A percentile compares a stretch with the other conserved stretches of the same genome.
These are phyloP conservation scores for Daboia siamensis DNA, from an alignment of 2,113 vertebrate species.

Conservation along the genomic window DNA sequence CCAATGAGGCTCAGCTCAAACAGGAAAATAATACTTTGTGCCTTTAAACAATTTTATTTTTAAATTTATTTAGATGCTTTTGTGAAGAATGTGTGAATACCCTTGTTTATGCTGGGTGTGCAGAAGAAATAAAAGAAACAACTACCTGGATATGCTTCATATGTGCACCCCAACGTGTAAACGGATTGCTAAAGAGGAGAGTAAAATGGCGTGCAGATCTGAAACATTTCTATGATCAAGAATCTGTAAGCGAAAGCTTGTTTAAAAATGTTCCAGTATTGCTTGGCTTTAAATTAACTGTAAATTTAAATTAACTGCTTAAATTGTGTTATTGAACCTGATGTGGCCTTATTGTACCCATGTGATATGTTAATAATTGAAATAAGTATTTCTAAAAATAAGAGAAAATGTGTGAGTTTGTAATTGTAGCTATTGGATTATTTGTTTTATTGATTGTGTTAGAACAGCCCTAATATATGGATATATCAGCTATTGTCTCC, in stretches of 20 bases:
- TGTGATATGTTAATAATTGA: not conserved
- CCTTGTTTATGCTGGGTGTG: constrained; percentile 37
- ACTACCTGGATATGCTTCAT: constrained; percentile 42
- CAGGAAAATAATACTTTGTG: not conserved
- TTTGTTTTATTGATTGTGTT: constrained; percentile 1
- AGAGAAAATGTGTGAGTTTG: not conserved
- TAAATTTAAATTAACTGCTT: not conserved
- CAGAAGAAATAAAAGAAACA: constrained; percentile 3
- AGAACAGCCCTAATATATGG: not conserved
- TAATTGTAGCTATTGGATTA: not conserved
- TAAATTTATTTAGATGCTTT: constrained; percentile 33
- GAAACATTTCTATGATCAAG: constrained; percentile 24
- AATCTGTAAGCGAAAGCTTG: constrained; percentile 22
- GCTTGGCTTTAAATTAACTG: not conserved
- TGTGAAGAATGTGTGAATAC: constrained; percentile 40
- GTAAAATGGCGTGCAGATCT: constrained; percentile 8
- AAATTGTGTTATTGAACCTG: not conserved
- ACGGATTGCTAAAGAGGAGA: constrained; percentile 26
- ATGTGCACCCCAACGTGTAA: constrained; percentile 1
- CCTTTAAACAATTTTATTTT: not conserved
- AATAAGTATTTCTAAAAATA: not conserved
- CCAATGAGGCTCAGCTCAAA: not conserved
- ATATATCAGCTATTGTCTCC: constrained; percentile 1
- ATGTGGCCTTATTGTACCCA: not conserved
- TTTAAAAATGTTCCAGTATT: not conserved